Base-by-base conservation (phyloP, 2,113 vertebrate species). In the Urocolius indicus region DNA sequence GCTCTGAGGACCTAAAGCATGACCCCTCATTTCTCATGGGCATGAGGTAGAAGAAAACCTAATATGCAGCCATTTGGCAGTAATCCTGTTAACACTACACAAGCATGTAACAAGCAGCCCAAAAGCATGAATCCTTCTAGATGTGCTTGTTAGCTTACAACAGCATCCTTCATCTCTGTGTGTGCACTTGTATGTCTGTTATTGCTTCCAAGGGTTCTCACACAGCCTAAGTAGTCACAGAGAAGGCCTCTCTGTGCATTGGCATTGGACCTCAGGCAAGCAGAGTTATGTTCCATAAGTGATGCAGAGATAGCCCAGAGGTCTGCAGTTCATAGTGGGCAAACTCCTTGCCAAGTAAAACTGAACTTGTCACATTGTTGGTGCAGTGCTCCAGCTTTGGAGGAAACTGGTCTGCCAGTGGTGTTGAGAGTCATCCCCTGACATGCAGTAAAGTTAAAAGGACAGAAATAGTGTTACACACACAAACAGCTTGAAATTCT, bases 51-150 rank as follows among this genome's bases (percentile, higher is more conserved):
- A 61, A 58, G 29, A 12, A 38, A 65, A 46, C 22, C n/a, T 20
- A 49, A 13, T 11, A 7, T 65, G 34, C 57, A 36, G 11, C 14
- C 41, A 30, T 36, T 59, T 55, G 43, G 71, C 54, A 61, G 30
- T 16, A 73, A 78, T 49, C 16, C 34, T 41, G 16, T 34, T 34
- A n/a, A 27, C 0, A 26, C 20, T 52, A 5, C 0, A 0, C 55
- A 79, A 27, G 23, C 22, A 5, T 16, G 16, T 32, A 14, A 30
- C 17, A 38, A 51, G 34, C 62, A 34, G 51, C 75, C 20, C 32
- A 8, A 36, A 80, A 68, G 19, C 48, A 29, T 18, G 26, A 23
- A 6, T 7, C 43, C 18, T 16, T 6, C 17, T 41, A 49, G 62
- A 4, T 11, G 4, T 3, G 20, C 68, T 34, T 46, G 34, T 24